Evolutionary conservation across 2,888 invertebrate species (phyloP), one percentile per base, ranked within the genome.

Genomic region (Homarus gammarus): DNA sequence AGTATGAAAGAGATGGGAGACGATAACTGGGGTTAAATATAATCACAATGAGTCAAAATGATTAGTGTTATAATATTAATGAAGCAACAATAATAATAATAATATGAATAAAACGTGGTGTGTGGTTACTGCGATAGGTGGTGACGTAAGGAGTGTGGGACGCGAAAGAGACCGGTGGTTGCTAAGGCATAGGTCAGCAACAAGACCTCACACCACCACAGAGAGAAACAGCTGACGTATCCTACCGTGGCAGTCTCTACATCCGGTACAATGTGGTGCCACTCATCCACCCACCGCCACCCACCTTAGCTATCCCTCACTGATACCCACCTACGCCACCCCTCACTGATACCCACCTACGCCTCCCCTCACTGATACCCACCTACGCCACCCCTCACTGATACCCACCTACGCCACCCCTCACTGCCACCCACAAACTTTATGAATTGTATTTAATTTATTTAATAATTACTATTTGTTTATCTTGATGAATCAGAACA

Each of bases 221-320:
- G 64, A 27, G 56, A 18, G 56, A 22, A 18, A 18, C 56, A 56
- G 27, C 27, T 27, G 27, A 64, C 27, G 27, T 6, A 64, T 27
- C 5, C 27, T 27, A n/a, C 3, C n/a, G 5, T n/a, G 27, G 64
- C 27, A 5, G 56, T 64, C 64, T 64, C 22, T 22, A 64, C 27
- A 27, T 64, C 64, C 64, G 64, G 64, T 64, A 27, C 64, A 64
- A 79, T 15, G 33, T n/a, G n/a, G n/a, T n/a, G n/a, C n/a, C n/a
- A n/a, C 36, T 10, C 2, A 79, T 18, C 64, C 22, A 40, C 36
- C 12, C 5, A 73, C 40, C 22, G 36, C 27, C 1, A 40, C 73
- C 0, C 40, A 40, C 38, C 33, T 22, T n/a, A 22, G 12, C 33
- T 10, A 49, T 18, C 15, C 49, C 33, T 51, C 33, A 73, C 31